Conservation (phyloP, 1,140 invertebrate genomes). For the Anagrus nilaparvatae region DNA sequence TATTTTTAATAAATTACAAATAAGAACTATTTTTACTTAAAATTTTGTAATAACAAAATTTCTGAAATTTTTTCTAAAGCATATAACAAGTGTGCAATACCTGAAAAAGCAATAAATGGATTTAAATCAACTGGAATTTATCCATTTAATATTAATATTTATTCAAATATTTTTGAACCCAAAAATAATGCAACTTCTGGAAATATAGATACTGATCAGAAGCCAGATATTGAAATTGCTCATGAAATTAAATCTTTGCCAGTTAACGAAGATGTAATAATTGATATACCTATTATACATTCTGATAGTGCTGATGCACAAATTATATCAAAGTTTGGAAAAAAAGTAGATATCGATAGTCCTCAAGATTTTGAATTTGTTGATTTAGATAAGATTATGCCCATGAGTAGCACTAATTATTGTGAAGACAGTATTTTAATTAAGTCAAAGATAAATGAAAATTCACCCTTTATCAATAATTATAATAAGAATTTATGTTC, state of each 20-base stretch:
- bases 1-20: background rate
- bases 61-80: background rate
- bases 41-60: no score
- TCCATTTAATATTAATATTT: slow-evolving; percentile 19
- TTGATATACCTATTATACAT: background rate
- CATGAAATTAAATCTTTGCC: background rate
- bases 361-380: background rate
- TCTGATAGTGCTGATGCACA: background rate
- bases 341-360: background rate
- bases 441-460: no score
- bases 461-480: background rate
- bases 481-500: background rate
- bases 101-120: slow-evolving; percentile 25
- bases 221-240: background rate
- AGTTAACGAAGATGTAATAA: background rate
- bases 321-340: background rate
- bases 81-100: slow-evolving; percentile 20
- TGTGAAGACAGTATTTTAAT: background rate
- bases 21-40: background rate
- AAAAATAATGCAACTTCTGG: background rate
- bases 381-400: background rate
- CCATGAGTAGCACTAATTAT: background rate
- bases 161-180: background rate
- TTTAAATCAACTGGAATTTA: slow-evolving; percentile 29
- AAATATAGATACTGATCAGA: background rate